Base-by-base conservation (phyloP, 2,113 vertebrate species). In the Calidris pugnax region DNA sequence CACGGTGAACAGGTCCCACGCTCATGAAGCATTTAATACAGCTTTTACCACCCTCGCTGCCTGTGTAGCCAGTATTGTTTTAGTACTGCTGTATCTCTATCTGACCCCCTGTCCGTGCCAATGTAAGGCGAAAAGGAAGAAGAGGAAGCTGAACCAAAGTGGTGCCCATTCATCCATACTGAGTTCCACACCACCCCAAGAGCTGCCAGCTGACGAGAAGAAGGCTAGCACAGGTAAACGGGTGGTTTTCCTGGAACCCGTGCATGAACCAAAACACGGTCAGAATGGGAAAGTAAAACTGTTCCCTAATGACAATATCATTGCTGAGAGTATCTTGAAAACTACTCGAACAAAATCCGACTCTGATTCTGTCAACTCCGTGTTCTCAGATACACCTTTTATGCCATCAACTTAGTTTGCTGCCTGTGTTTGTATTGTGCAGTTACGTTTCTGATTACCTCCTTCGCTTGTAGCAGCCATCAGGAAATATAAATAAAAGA, bases 71-170 rank as follows among this genome's bases (percentile, higher is more conserved):
- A 99, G 98, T 96, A 98, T 99, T 81, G 85, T 99, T 87, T 96
- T 99, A 94, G 98, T 99, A 83, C 94, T 99, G 83, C 98, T 99
- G 30, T 99, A 99, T 93, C 98, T 99, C 28, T 99, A 99, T 91
- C 97, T 99, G 93, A 99, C 98, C 9, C 99, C 99, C 17, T 99
- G 99, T 57, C 98, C 97, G 0, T 99, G 98, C 88, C 97, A 97
- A 51, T 98, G 98, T 39, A 98, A 96, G 55, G 67, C 93, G 0
- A 98, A 95, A 71, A 97, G 95, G 73, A 97, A 75, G 67, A 97
- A 97, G 92, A 98, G 92, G 81, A 97, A 98, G 87, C 95, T 96
- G 78, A 97, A 95, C 79, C 97, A 97, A 94, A 97, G 87, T 81
- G 95, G 89, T 83, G 96, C 93, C 47, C 97, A 97, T 64, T 87